phyloP scores from a whole-genome alignment of 2,888 invertebrate genomes.

The Spisula solida region DNA sequence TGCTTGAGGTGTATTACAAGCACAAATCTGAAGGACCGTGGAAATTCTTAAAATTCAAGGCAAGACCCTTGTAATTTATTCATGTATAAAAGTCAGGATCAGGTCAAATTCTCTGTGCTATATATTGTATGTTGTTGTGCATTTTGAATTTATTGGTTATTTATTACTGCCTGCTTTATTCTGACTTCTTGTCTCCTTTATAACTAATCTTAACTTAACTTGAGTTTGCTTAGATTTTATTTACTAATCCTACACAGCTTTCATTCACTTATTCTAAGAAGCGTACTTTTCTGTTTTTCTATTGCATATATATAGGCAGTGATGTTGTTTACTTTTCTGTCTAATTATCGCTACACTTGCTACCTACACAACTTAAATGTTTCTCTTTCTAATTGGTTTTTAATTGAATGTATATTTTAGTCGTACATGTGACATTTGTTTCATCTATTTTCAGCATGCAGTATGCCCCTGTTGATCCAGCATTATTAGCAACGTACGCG shows the following conservation, averaged over 20 bases:
- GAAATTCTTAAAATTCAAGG: no score
- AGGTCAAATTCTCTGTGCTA: no score
- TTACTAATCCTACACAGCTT: slow-evolving; percentile 1
- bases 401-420: background rate
- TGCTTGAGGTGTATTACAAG: no score
- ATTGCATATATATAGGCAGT: slow-evolving; percentile 5
- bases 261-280: background rate
- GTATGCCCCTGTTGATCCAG: slow-evolving; percentile 91
- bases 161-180: background rate
- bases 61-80: no score
- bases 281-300: slow-evolving; percentile 3
- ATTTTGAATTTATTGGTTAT: background rate
- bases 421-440: background rate
- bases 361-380: background rate
- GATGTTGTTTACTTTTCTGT: background rate
- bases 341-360: background rate
- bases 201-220: background rate
- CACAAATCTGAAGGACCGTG: no score
- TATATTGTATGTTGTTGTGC: slow-evolving; percentile 10
- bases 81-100: no score
- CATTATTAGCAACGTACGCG: slow-evolving; percentile 92
- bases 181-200: background rate
- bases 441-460: slow-evolving; percentile 60
- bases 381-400: background rate
- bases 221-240: background rate